Conservation (phyloP, 2,888 invertebrate genomes). For the Leptura quadrifasciata region DNA sequence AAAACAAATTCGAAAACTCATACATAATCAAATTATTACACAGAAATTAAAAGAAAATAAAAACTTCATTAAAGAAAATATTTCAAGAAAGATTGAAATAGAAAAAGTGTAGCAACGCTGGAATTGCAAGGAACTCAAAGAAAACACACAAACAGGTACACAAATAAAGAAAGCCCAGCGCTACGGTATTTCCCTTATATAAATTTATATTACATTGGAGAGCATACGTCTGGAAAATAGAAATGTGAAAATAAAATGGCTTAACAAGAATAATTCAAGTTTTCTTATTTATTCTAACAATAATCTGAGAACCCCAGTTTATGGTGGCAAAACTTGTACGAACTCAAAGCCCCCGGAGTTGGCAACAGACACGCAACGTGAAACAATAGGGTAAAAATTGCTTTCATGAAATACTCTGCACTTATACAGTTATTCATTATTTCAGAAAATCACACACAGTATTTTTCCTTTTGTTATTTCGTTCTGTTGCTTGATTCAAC, state of each 20-base stretch:
- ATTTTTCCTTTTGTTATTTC: slow-evolving; percentile 30
- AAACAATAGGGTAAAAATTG: slow-evolving; percentile 49
- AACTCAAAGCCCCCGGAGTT: slow-evolving; percentile 6
- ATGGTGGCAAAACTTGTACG: slow-evolving; percentile 14
- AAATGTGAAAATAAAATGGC: slow-evolving; percentile 34
- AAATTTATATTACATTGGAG: slow-evolving; percentile 34
- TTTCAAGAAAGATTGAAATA: not conserved
- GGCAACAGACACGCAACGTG: slow-evolving; percentile 46
- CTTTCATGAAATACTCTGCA: slow-evolving; percentile 31
- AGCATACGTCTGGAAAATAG: slow-evolving; percentile 33
- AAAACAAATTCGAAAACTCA: too few species aligned
- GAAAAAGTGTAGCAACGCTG: not conserved
- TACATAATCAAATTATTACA: too few species aligned
- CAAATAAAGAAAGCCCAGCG: slow-evolving; percentile 13
- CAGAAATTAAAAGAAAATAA: too few species aligned
- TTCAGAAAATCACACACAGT: slow-evolving; percentile 37
- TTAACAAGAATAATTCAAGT: slow-evolving; percentile 38
- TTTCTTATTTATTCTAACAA: slow-evolving; percentile 41
- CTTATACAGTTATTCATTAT: slow-evolving; percentile 41
- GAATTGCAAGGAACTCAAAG: not conserved
- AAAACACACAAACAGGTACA: slow-evolving; percentile 19
- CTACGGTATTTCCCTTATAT: slow-evolving; percentile 26
- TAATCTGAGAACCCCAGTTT: slow-evolving; percentile 37
- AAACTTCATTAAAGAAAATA: too few species aligned
- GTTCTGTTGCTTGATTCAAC: slow-evolving; percentile 18